Conservation (phyloP, 2,113 vertebrate genomes). For the Sterrhoptilus dennistouni region DNA sequence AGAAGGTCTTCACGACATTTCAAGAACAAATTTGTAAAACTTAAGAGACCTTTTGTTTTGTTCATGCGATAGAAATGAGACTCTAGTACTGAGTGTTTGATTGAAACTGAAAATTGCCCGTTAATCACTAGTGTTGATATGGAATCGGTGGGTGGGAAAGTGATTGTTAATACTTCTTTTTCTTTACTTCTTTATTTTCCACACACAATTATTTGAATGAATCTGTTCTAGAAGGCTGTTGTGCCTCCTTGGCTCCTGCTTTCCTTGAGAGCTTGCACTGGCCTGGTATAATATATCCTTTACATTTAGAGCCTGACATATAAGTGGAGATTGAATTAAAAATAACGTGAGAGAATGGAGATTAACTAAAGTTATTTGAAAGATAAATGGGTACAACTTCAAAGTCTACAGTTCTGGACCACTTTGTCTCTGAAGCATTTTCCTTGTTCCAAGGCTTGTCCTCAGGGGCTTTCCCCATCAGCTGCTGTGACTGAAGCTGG, state of each 20-base stretch:
- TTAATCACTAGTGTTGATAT: neutral
- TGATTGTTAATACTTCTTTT: neutral
- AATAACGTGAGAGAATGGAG: neutral
- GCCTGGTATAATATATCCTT: neutral
- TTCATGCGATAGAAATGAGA: neutral
- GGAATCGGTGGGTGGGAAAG: neutral
- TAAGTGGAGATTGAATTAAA: neutral
- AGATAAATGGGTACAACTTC: neutral
- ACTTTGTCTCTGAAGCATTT: neutral
- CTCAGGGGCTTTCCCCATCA: neutral
- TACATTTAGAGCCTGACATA: neutral
- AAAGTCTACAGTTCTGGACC: neutral
- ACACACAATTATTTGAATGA: neutral
- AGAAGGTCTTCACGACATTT: neutral
- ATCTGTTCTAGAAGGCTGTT: neutral
- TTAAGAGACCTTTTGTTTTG: neutral
- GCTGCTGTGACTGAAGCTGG: neutral
- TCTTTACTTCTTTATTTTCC: neutral
- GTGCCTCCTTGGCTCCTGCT: neutral
- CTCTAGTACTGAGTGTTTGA: neutral
- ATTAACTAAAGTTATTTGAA: constrained; percentile 21
- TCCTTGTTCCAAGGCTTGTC: neutral
- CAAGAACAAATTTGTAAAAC: neutral
- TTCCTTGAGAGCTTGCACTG: neutral
- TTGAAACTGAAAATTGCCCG: neutral